These are phyloP conservation scores for Calephelis virginiensis DNA, from an alignment of 1,140 invertebrate genomes.

Conservation along the genomic window DNA sequence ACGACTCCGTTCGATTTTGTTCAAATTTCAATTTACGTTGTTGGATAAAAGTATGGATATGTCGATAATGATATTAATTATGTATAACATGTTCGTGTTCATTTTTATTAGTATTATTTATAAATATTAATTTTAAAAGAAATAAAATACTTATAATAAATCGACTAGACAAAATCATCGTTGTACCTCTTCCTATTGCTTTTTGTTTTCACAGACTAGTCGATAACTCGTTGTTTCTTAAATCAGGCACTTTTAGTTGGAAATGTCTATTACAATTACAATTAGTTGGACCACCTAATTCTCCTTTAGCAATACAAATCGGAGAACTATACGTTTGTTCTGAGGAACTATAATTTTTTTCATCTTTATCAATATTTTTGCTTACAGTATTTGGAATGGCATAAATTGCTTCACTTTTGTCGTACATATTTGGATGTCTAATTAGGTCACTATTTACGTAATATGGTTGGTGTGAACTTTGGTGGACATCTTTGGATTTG, in stretches of 20 bases:
- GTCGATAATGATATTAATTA: no score
- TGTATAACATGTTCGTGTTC: no score
- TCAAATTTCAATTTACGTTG: no score
- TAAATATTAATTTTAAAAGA: neutral
- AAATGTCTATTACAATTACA: slow-evolving; percentile 74
- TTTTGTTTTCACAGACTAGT: slow-evolving; percentile 53
- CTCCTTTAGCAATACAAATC: slow-evolving; percentile 62
- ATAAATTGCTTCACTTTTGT: slow-evolving; percentile 43
- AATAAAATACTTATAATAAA: slow-evolving; percentile 18
- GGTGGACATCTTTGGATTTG: slow-evolving; percentile 39
- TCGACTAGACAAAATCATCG: slow-evolving; percentile 60
- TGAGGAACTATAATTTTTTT: slow-evolving; percentile 51
- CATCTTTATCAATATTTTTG: slow-evolving; percentile 38
- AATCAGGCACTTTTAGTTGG: slow-evolving; percentile 62
- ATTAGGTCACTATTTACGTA: slow-evolving; percentile 33
- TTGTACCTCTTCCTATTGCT: slow-evolving; percentile 42
- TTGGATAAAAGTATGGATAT: no score
- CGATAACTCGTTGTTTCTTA: slow-evolving; percentile 59
- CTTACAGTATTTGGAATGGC: slow-evolving; percentile 44
- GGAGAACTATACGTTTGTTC: slow-evolving; percentile 62
- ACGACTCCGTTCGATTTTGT: no score
- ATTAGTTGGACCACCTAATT: slow-evolving; percentile 54
- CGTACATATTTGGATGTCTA: slow-evolving; percentile 36
- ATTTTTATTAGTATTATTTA: no score
- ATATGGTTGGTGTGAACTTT: slow-evolving; percentile 39